Conservation (phyloP, 2,113 vertebrate genomes). For the Planiliza haematocheilus region DNA sequence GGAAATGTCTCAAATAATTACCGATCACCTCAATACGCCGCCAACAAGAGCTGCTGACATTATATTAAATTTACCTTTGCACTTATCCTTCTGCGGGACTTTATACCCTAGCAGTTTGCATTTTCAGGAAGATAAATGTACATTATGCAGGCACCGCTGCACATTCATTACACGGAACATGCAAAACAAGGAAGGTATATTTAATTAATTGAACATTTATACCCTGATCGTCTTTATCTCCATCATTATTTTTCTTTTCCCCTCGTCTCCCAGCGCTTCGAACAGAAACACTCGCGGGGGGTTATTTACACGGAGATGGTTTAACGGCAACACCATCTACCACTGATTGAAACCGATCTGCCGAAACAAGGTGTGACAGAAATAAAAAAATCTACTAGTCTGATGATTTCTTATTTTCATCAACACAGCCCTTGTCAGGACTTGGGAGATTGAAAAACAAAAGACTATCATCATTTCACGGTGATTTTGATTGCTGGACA, state of each 20-base stretch:
- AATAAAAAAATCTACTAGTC: conserved; percentile 10
- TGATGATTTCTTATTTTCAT: conserved; percentile 20
- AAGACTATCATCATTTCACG: conserved; percentile 1
- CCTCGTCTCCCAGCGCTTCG: background rate
- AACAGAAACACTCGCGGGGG: background rate
- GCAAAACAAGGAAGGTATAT: background rate
- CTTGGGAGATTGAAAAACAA: background rate
- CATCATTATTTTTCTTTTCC: background rate
- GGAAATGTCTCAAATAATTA: conserved; percentile 53
- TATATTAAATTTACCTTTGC: conserved; percentile 24
- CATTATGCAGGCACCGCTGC: background rate
- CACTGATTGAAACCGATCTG: conserved; percentile 35
- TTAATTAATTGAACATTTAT: conserved; percentile 10
- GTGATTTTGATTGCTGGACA: background rate
- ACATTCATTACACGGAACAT: background rate
- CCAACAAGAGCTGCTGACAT: conserved; percentile 17
- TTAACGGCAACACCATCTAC: conserved; percentile 13
- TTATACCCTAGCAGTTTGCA: background rate
- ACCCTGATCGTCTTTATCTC: conserved; percentile 12
- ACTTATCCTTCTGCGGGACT: background rate
- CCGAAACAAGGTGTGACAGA: conserved; percentile 29
- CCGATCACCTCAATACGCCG: conserved; percentile 24
- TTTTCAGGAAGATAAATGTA: background rate
- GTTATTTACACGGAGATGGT: conserved; percentile 12
- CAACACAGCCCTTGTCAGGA: conserved; percentile 6